Percentiles rank a stretch among this genome's conserved stretches.
Conservation (phyloP, 2,888 invertebrate species). For the Alsophila aescularia region DNA sequence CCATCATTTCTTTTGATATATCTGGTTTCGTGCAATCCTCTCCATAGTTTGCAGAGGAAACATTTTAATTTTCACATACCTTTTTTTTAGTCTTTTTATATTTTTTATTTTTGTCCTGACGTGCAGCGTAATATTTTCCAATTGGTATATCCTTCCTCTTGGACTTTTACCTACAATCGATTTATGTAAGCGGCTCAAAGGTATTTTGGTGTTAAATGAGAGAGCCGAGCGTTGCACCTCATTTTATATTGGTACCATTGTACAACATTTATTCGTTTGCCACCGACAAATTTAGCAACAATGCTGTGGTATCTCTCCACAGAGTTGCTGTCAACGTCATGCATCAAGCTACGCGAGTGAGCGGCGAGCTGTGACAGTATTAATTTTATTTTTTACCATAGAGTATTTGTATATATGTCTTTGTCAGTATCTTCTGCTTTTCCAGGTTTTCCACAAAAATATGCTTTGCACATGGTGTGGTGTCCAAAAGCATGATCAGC, state of each 20-base stretch:
- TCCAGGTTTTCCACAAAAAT: constrained; percentile 1
- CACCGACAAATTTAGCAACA: no score
- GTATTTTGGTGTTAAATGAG: constrained; percentile 23
- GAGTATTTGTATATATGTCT: not conserved
- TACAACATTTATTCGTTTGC: constrained; percentile 24
- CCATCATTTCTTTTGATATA: not conserved
- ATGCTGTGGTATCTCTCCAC: no score
- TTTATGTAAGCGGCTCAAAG: constrained; percentile 19
- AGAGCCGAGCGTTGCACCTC: constrained; percentile 25
- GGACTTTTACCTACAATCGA: constrained; percentile 24
- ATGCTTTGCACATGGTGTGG: constrained; percentile 2
- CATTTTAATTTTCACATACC: not conserved
- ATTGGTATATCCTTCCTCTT: constrained; percentile 7
- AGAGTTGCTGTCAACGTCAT: not conserved
- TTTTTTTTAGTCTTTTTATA: not conserved
- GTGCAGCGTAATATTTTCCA: constrained; percentile 9
- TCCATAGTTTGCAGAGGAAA: not conserved
- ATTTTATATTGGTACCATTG: constrained; percentile 9
- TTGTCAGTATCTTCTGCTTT: not conserved
- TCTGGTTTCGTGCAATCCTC: constrained; percentile 2
- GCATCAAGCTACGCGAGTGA: not conserved
- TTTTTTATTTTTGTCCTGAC: no score
- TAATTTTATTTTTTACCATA: constrained; percentile 5
- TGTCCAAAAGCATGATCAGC: constrained; percentile 5
- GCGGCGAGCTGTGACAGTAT: constrained; percentile 1